Evolutionary conservation across 2,797 vertebrate genomes (phyloP), one percentile per base, ranked within the genome.

Genomic region (Enteromius radiatus): DNA sequence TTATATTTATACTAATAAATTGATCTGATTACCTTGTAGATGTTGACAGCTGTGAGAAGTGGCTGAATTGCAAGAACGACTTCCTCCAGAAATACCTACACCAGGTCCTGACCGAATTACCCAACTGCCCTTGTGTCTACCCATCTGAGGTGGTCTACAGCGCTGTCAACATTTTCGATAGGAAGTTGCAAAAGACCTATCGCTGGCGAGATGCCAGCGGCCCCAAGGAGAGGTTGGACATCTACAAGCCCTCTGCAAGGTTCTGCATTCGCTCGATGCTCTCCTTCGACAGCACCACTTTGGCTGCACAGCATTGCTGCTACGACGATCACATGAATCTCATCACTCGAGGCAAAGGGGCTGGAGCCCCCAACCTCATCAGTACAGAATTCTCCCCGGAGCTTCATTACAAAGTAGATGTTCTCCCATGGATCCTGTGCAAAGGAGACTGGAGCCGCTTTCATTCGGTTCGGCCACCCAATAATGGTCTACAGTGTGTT

Each of bases 391-490:
- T 99, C 91, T 99, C 96, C 0, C 97, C 97, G 0, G 97, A 98
- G 93, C 95, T 99, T 88, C 98, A 99, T 92, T 97, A 97, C 85
- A 97, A 97, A 86, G 96, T 98, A 88, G 97, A 99, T 91, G 96
- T 94, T 82, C 89, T 97, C 88, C 98, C 97, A 19, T 99, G 97
- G 97, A 97, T 99, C 91, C 94, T 97, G 85, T 99, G 98, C 91
- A 98, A 98, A 88, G 97, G 97, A 0, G 97, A 98, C 93, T 99
- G 98, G 98, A 99, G 97, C 91, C 96, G 96, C 26, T 98, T 97
- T 89, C 96, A 98, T 0, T 92, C 95, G 0, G 95, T 96, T 75
- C 91, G 97, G 77, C 97, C 97, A 0, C 97, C 98, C 17, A 98
- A 98, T 94, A 99, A 98, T 0, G 96, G 97, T 54, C 92, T 91